phyloP scores from a whole-genome alignment of 2,888 invertebrate species.

The Morinoia aosen region DNA sequence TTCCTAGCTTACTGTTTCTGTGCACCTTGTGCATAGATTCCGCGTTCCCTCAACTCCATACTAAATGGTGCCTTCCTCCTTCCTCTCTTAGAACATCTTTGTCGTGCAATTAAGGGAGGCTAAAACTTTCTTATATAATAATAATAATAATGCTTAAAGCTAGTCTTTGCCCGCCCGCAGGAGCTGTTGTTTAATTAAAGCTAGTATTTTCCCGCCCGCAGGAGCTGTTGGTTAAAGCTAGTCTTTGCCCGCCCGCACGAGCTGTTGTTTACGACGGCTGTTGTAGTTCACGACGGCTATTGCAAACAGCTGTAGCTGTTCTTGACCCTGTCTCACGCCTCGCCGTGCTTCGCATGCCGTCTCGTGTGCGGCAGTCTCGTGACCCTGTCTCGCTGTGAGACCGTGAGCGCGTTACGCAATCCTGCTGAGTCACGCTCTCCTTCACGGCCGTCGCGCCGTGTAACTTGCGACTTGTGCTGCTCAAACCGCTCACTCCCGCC shows the following conservation, averaged over 20 bases:
- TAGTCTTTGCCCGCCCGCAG: too few species aligned
- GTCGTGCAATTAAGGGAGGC: too few species aligned
- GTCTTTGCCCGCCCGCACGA: neutral
- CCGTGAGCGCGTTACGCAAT: neutral
- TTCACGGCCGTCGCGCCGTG: neutral
- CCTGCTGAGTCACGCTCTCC: slow-evolving; percentile 12
- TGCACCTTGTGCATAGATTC: too few species aligned
- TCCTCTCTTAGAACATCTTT: too few species aligned
- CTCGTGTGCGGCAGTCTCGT: neutral
- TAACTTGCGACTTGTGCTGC: neutral
- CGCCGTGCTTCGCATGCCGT: neutral
- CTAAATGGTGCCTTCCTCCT: too few species aligned
- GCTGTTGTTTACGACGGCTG: neutral
- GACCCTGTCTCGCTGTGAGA: neutral
- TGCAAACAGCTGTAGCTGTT: neutral
- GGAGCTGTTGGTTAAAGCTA: too few species aligned
- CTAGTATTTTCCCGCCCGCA: too few species aligned
- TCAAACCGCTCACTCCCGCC: neutral
- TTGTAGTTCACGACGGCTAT: neutral
- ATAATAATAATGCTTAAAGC: too few species aligned
- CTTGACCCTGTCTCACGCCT: neutral
- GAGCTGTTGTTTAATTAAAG: too few species aligned
- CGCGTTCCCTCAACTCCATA: too few species aligned
- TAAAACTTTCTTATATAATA: too few species aligned
- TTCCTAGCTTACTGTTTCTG: too few species aligned